Evolutionary conservation across 2,113 vertebrate genomes (phyloP).

Genomic region (Vidua chalybeata): DNA sequence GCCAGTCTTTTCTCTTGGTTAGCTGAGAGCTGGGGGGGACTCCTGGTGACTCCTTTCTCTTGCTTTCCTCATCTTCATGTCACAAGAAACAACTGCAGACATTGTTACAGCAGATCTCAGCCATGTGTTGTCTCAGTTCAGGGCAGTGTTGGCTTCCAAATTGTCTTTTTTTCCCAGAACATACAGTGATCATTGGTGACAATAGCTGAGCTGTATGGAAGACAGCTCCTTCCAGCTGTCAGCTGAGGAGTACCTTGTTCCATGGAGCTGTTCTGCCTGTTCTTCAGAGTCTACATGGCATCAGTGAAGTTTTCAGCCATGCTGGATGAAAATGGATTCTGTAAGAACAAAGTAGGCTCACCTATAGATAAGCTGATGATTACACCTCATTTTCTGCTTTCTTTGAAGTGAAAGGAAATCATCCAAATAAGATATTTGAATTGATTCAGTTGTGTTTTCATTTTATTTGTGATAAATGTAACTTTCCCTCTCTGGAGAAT

Average conservation of each 20-base stretch:
- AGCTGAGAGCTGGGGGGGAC: background rate
- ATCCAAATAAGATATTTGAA: background rate
- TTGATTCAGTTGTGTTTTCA: background rate
- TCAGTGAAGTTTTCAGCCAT: background rate
- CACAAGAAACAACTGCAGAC: background rate
- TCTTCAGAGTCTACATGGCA: background rate
- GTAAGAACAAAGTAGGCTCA: background rate
- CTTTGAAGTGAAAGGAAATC: background rate
- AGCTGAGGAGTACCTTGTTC: background rate
- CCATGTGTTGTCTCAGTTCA: background rate
- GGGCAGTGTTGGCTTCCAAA: background rate
- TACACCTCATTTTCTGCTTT: background rate
- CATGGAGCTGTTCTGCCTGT: background rate
- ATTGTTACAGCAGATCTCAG: background rate
- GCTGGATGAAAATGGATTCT: background rate
- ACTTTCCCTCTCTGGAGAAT: background rate
- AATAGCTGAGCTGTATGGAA: background rate
- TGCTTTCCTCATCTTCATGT: background rate
- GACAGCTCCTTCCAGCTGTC: background rate
- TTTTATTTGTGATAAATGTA: background rate
- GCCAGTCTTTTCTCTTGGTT: background rate
- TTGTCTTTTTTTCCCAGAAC: background rate
- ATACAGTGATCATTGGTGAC: background rate
- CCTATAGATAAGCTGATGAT: background rate
- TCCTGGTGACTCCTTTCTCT: background rate